Evolutionary conservation across 2,888 invertebrate genomes (phyloP).

Genomic region (Tholera decimalis): DNA sequence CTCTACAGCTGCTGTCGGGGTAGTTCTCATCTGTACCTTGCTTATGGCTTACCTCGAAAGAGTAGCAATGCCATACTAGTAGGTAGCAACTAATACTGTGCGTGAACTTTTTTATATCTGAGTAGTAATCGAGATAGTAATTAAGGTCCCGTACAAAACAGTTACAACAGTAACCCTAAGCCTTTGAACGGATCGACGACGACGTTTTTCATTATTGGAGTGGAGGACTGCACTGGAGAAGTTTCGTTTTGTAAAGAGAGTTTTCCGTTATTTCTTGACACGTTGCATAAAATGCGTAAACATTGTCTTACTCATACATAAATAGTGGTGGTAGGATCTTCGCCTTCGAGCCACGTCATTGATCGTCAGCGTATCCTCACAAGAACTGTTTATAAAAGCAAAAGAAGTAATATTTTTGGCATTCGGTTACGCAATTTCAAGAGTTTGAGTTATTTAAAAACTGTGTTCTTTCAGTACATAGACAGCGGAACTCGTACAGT

Average conservation of each 20-base stretch:
- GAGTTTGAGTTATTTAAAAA: not conserved
- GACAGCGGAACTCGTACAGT: too few species aligned
- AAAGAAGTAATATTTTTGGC: not conserved
- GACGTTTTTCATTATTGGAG: too few species aligned
- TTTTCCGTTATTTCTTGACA: constrained; percentile 24
- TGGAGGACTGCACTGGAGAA: not conserved
- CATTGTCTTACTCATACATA: constrained; percentile 17
- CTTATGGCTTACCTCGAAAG: too few species aligned
- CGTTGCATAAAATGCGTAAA: constrained; percentile 48
- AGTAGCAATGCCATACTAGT: too few species aligned
- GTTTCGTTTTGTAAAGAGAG: not conserved
- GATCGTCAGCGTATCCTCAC: not conserved
- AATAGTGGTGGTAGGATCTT: not conserved
- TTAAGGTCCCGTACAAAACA: not conserved
- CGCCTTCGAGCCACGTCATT: constrained; percentile 37
- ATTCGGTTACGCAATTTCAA: not conserved
- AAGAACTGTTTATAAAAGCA: constrained; percentile 16
- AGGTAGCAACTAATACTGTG: too few species aligned
- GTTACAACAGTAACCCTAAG: not conserved
- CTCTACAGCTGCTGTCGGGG: too few species aligned
- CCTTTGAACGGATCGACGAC: not conserved
- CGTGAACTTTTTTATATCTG: too few species aligned
- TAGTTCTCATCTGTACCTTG: too few species aligned
- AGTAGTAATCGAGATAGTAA: too few species aligned
- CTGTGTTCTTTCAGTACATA: not conserved